These are phyloP conservation scores for Portunus trituberculatus DNA, from an alignment of 1,140 invertebrate genomes.

Conservation along the genomic window DNA sequence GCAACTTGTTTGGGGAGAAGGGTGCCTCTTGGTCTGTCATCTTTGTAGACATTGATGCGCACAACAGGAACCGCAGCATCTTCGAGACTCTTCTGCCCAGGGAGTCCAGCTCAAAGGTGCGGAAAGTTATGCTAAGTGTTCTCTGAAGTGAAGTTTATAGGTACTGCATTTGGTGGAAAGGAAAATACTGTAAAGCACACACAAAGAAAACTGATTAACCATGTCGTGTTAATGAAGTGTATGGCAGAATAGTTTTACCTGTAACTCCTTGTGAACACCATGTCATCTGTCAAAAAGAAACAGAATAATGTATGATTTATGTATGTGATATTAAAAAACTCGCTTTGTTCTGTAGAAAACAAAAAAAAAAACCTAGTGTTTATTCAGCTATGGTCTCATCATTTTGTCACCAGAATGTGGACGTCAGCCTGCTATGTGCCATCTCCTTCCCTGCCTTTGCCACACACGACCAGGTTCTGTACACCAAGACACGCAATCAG, in stretches of 20 bases:
- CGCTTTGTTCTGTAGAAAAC: neutral
- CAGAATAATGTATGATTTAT: too few species aligned
- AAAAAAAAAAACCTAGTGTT: neutral
- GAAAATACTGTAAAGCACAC: too few species aligned
- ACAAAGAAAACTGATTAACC: too few species aligned
- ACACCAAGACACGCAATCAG: conserved; percentile 89
- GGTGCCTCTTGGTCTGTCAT: conserved; percentile 99
- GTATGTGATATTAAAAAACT: neutral
- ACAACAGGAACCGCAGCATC: conserved; percentile 99
- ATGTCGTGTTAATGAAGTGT: too few species aligned
- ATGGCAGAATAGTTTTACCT: too few species aligned
- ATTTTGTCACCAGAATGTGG: conserved; percentile 74
- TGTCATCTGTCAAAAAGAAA: too few species aligned
- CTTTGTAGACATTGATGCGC: conserved; percentile 99
- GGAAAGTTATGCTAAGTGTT: neutral
- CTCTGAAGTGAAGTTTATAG: too few species aligned
- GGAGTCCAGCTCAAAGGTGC: conserved; percentile 98
- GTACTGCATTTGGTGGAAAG: too few species aligned
- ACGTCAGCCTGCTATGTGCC: conserved; percentile 87
- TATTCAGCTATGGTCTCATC: neutral
- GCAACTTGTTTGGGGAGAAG: conserved; percentile 98
- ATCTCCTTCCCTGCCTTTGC: conserved; percentile 99
- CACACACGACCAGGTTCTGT: conserved; percentile 95
- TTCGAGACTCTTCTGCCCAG: conserved; percentile 98
- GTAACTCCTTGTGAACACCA: too few species aligned